Percentiles rank a stretch among this genome's conserved stretches.
phyloP scores from a whole-genome alignment of 2,888 invertebrate genomes.

The Nineta flava region DNA sequence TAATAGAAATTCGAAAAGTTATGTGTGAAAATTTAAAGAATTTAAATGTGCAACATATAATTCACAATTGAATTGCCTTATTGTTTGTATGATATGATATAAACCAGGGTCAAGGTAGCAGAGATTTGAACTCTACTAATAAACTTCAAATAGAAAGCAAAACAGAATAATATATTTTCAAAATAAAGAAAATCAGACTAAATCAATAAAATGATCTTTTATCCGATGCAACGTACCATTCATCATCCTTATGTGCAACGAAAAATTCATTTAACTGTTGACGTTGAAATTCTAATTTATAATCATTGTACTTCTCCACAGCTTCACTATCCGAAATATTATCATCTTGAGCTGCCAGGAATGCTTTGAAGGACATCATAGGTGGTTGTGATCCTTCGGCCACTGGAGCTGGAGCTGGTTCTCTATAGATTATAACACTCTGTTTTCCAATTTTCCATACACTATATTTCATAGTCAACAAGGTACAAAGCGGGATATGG shows the following conservation, averaged over 20 bases:
- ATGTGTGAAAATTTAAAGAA: too few species aligned
- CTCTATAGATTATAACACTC: constrained; percentile 27
- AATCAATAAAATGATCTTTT: neutral
- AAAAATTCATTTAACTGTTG: constrained; percentile 98
- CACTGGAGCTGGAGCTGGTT: constrained; percentile 31
- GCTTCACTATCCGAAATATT: constrained; percentile 95
- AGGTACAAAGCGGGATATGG: neutral
- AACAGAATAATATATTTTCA: neutral
- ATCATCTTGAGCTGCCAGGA: constrained; percentile 91
- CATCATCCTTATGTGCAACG: constrained; percentile 97
- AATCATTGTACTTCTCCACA: constrained; percentile 92
- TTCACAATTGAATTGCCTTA: too few species aligned
- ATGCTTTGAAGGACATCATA: constrained; percentile 95
- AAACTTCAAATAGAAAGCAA: neutral
- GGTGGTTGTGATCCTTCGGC: constrained; percentile 61
- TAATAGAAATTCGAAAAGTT: too few species aligned
- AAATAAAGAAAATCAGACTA: neutral
- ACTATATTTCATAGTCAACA: neutral
- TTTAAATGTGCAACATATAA: too few species aligned
- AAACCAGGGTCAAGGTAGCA: neutral
- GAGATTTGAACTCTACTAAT: neutral
- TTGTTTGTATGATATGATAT: too few species aligned
- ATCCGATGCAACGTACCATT: constrained; percentile 65
- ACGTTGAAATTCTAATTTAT: constrained; percentile 90
- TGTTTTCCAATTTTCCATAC: constrained; percentile 4